Conservation (phyloP, 2,888 invertebrate genomes). For the Hyalella azteca region DNA sequence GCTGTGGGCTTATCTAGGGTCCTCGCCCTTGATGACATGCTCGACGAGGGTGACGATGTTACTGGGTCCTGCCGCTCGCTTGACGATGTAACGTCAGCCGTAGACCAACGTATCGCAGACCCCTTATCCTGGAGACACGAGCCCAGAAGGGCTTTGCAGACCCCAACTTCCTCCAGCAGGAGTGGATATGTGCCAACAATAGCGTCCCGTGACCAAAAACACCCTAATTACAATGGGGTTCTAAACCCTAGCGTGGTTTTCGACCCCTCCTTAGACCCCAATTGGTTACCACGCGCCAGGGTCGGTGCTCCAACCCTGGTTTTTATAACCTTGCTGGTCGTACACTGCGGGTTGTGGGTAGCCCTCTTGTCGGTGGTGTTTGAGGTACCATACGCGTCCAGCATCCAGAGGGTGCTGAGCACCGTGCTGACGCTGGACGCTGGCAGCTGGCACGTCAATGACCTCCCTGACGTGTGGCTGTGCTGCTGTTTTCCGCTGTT, state of each 20-base stretch:
- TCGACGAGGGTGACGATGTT: neutral
- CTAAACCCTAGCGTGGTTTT: too few relatives aligned
- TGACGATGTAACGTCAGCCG: neutral
- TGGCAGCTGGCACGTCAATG: neutral
- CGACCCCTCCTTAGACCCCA: neutral
- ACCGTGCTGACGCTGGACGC: neutral
- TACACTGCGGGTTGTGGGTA: neutral
- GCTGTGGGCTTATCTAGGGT: constrained; percentile 11
- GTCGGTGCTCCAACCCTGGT: neutral
- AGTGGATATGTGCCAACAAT: neutral
- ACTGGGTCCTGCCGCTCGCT: neutral
- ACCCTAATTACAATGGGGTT: neutral
- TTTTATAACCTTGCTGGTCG: neutral
- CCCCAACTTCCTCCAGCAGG: neutral
- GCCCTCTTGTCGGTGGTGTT: neutral
- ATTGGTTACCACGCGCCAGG: neutral
- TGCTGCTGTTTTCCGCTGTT: neutral
- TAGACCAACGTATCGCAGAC: neutral
- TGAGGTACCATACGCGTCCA: neutral
- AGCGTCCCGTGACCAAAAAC: neutral
- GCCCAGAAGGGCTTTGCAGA: neutral
- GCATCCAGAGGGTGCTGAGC: neutral
- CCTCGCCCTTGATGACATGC: constrained; percentile 12
- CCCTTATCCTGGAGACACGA: neutral
- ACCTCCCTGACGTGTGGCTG: neutral